Evolutionary conservation across 1,140 invertebrate species (phyloP).

Genomic region (Eriocheir sinensis): DNA sequence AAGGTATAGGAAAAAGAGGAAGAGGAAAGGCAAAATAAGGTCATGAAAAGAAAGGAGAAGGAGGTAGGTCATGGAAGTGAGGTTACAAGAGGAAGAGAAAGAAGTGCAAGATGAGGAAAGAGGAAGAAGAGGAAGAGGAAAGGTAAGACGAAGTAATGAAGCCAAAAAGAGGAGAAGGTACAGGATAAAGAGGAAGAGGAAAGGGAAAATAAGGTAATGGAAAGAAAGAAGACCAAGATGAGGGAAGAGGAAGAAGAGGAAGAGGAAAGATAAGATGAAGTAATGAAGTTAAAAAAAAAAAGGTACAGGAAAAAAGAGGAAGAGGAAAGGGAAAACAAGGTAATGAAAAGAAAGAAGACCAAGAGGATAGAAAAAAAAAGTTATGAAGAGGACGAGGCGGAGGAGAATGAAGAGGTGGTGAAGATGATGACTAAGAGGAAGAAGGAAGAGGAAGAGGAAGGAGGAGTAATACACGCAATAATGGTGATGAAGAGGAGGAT

Average conservation of each 20-base stretch:
- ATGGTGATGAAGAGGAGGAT: no score
- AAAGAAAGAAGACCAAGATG: background rate
- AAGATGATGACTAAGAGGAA: background rate
- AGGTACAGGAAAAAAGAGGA: no score
- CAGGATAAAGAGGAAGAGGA: background rate
- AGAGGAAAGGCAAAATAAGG: background rate
- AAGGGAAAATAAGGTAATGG: background rate
- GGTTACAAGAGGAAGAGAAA: background rate
- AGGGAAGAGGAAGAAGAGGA: no score
- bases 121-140: background rate
- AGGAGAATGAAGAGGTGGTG: background rate
- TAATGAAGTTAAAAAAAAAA: background rate
- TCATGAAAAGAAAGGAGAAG: background rate
- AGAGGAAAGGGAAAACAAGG: no score
- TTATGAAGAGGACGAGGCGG: no score
- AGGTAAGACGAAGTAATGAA: background rate
- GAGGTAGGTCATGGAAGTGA: no score
- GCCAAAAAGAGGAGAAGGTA: background rate
- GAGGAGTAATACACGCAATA: no score
- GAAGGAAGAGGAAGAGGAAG: background rate
- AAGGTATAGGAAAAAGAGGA: background rate
- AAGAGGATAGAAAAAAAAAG: no score
- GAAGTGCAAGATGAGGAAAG: background rate
- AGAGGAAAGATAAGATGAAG: background rate
- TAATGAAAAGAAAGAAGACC: no score